Evolutionary conservation across 2,888 invertebrate genomes (phyloP).

Genomic region (Maniola hyperantus): DNA sequence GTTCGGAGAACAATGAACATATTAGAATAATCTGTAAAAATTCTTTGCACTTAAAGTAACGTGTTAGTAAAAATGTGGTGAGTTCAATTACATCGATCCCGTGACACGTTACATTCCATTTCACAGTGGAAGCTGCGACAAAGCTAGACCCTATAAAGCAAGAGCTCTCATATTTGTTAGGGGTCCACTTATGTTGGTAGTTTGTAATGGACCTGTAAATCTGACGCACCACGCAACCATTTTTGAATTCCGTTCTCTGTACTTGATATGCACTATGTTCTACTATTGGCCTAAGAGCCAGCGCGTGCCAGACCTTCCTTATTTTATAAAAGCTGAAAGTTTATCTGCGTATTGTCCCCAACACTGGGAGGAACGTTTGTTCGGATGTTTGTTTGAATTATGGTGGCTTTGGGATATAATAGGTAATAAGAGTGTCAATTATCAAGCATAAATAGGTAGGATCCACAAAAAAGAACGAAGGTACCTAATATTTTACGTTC

Average conservation of each 20-base stretch:
- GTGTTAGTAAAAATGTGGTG: constrained; percentile 9
- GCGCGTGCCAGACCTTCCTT: too few species aligned
- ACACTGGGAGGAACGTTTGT: too few species aligned
- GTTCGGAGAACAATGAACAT: too few species aligned
- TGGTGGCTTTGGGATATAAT: too few species aligned
- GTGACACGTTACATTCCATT: constrained; percentile 24
- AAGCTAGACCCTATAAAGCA: constrained; percentile 28
- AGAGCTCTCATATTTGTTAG: constrained; percentile 32
- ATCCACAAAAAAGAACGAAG: too few species aligned
- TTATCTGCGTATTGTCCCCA: too few species aligned
- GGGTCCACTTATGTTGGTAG: constrained; percentile 27
- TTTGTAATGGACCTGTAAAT: constrained; percentile 20
- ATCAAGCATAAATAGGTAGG: too few species aligned
- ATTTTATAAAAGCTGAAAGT: too few species aligned
- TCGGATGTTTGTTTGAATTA: too few species aligned
- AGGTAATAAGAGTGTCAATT: too few species aligned
- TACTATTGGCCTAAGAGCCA: not conserved
- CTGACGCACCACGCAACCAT: constrained; percentile 6
- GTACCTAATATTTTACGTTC: too few species aligned
- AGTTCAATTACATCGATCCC: constrained; percentile 28
- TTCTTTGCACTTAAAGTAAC: not conserved
- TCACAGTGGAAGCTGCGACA: constrained; percentile 28
- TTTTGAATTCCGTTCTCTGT: constrained; percentile 16
- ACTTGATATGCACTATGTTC: not conserved
- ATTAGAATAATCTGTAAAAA: not conserved